These are phyloP conservation scores for Episyrphus balteatus DNA, from an alignment of 1,140 invertebrate species.

Conservation along the genomic window DNA sequence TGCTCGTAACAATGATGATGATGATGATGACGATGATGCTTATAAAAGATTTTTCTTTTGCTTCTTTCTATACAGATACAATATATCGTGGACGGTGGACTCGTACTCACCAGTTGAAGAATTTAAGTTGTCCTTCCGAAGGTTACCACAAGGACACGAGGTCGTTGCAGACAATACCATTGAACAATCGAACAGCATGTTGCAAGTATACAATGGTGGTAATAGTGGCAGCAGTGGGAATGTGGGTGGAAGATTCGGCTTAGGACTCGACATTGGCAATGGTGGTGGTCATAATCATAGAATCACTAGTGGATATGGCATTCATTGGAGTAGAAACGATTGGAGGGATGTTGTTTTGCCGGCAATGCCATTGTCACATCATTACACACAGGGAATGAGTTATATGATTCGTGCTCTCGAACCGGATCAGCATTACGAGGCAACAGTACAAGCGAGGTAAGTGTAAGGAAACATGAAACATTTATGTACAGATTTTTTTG, in stretches of 20 bases:
- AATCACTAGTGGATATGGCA: constrained; percentile 24
- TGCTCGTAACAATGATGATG: too few species aligned
- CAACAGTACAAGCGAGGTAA: constrained; percentile 47
- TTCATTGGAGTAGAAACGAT: constrained; percentile 39
- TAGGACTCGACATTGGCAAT: constrained; percentile 5
- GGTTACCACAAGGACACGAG: constrained; percentile 41
- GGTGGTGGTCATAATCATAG: constrained; percentile 13
- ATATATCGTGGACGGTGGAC: constrained; percentile 54
- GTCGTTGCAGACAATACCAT: constrained; percentile 36
- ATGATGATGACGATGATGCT: too few species aligned
- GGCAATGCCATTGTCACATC: constrained; percentile 36
- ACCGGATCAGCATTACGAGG: constrained; percentile 48
- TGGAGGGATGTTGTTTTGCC: constrained; percentile 51
- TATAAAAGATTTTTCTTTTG: neutral
- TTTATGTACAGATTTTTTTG: too few species aligned
- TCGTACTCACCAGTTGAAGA: constrained; percentile 53
- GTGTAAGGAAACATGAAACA: constrained; percentile 1
- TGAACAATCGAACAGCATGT: constrained; percentile 22
- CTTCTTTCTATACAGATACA: constrained; percentile 41
- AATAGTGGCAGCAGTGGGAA: constrained; percentile 11
- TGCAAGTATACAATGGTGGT: constrained; percentile 22
- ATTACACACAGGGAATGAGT: constrained; percentile 45
- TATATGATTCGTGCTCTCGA: constrained; percentile 48
- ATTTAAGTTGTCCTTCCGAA: constrained; percentile 51
- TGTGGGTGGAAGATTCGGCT: neutral